Evolutionary conservation across 2,888 invertebrate genomes (phyloP).

Genomic region (Blastobasis lacticolella): DNA sequence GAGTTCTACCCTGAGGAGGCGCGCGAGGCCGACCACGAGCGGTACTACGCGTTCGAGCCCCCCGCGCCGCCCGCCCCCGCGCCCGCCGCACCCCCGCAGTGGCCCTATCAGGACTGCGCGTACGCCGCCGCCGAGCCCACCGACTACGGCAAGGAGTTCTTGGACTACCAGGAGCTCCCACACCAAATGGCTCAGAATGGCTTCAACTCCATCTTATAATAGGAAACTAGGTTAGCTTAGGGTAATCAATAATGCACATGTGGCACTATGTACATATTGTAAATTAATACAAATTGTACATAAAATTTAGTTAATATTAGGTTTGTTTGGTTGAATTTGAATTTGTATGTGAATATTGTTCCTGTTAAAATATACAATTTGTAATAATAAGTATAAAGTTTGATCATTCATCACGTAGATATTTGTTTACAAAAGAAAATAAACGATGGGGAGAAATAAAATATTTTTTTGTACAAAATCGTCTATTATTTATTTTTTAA

Average conservation of each 20-base stretch:
- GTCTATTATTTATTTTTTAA: constrained; percentile 36
- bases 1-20: constrained; percentile 52
- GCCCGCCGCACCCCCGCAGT: constrained; percentile 11
- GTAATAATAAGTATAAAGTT: constrained; percentile 16
- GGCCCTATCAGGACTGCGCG: constrained; percentile 57
- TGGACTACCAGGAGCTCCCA: constrained; percentile 31
- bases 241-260: too few species aligned
- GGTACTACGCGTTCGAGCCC: constrained; percentile 46
- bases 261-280: too few species aligned
- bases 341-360: constrained; percentile 10
- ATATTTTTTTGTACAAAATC: constrained; percentile 63
- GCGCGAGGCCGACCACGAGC: constrained; percentile 31
- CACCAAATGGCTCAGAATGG: constrained; percentile 47
- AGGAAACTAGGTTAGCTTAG: neutral
- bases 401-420: neutral
- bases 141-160: constrained; percentile 49
- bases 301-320: too few species aligned
- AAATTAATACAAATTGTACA: too few species aligned
- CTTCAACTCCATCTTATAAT: constrained; percentile 55
- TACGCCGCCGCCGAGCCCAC: constrained; percentile 41
- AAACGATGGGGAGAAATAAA: constrained; percentile 20
- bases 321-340: constrained; percentile 18
- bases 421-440: too few species aligned
- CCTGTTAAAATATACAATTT: constrained; percentile 19
- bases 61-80: too few species aligned